Evolutionary conservation across 2,888 invertebrate species (phyloP), one percentile per base, ranked within the genome.

Genomic region (Rutpela maculata): DNA sequence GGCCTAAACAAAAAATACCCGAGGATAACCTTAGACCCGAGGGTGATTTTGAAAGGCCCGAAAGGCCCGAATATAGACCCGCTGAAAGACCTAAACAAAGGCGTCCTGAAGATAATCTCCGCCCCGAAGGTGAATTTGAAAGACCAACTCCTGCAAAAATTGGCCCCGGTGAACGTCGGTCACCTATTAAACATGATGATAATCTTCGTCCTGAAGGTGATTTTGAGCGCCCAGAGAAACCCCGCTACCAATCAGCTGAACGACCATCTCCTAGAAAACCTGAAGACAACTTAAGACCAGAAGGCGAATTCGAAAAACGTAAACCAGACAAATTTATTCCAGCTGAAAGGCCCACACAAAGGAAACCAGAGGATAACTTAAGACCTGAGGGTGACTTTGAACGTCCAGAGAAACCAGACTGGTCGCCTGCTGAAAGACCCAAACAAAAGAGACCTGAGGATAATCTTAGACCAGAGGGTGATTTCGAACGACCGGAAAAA

Each of bases 91-190:
- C 90, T 0, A 86, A 85, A 35, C 88, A 85, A 0, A 89, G 87
- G 15, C 87, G 85, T 68, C 91, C 88, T 82, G 85, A 90, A 57
- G 93, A 93, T 80, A 93, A 93, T 84, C 85, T 93, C 0, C 86
- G 86, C 35, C 91, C 91, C 0, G 91, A 91, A 84, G 90, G 90
- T 10, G 91, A 94, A 26, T 94, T 94, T 86, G 92, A 92, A 80
- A 89, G 88, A 60, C 89, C 90, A 26, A 84, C 89, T 5, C 86
- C 87, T 11, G 87, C 86, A 1, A 86, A 87, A 78, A 79, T 87
- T 62, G 85, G 88, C 1, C 90, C 89, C 4, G 87, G 83, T 66
- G 91, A 92, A 82, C 88, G 90, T 81, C 81, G 91, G 75, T 88
- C 89, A 0, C 90, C 88, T 2, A 89, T 89, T 15, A 90, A 85